Conservation (phyloP, 2,888 invertebrate species). For the Hololepta plana region DNA sequence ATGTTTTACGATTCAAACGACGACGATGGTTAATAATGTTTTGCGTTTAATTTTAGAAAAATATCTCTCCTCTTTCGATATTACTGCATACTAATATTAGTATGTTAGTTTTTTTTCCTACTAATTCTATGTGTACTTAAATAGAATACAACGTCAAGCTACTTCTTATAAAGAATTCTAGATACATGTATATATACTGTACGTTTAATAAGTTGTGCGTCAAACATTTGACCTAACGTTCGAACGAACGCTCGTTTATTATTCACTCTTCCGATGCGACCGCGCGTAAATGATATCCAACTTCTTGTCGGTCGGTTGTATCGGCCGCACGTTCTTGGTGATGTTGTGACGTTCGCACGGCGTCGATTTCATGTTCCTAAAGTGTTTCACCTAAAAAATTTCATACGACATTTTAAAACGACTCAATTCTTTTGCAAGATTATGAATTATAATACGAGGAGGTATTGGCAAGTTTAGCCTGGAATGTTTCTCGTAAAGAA, state of each 20-base stretch:
- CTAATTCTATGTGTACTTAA: too few relatives aligned
- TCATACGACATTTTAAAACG: slow-evolving; percentile 3
- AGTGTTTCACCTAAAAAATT: slow-evolving; percentile 20
- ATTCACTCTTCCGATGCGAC: slow-evolving; percentile 20
- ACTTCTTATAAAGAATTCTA: too few relatives aligned
- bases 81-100: too few relatives aligned
- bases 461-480: slow-evolving; percentile 3
- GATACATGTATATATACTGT: too few relatives aligned
- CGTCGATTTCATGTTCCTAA: slow-evolving; percentile 23
- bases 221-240: too few relatives aligned
- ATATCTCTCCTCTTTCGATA: too few relatives aligned
- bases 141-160: too few relatives aligned
- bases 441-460: background rate
- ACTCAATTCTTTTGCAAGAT: slow-evolving; percentile 3
- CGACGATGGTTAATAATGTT: too few relatives aligned
- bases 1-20: too few relatives aligned
- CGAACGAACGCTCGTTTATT: slow-evolving; percentile 2
- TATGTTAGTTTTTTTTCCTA: too few relatives aligned
- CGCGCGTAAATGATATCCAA: slow-evolving; percentile 23
- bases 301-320: slow-evolving; percentile 22
- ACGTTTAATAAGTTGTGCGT: background rate
- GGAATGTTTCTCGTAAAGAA: too few relatives aligned
- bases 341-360: slow-evolving; percentile 24
- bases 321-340: slow-evolving; percentile 23
- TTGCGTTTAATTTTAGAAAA: too few relatives aligned